Percentiles rank a stretch among this genome's conserved stretches.
Conservation (phyloP, 2,113 vertebrate species). For the Porphyrio hochstetteri region DNA sequence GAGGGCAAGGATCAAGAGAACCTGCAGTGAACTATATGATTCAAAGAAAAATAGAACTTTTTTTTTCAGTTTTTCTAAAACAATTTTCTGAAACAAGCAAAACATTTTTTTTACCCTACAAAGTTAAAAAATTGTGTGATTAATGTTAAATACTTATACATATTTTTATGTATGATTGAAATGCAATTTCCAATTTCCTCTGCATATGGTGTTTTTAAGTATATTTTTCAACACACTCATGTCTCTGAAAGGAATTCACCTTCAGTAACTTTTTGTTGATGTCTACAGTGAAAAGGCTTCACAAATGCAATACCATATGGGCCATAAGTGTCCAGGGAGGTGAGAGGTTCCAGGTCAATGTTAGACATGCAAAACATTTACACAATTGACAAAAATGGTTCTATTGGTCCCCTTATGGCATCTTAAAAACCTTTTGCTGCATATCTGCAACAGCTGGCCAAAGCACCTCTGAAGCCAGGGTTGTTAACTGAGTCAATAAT, state of each 20-base stretch:
- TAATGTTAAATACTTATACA: not conserved
- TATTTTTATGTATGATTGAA: not conserved
- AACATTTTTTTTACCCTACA: not conserved
- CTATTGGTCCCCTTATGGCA: not conserved
- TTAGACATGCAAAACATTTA: not conserved
- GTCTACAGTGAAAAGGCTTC: not conserved
- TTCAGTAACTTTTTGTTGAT: not conserved
- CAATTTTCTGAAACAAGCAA: not conserved
- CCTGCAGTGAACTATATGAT: not conserved
- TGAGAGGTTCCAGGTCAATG: not conserved
- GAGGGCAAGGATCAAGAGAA: not conserved
- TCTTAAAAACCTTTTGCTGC: not conserved
- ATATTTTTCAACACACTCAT: not conserved
- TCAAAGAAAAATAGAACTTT: not conserved
- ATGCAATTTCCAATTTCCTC: not conserved
- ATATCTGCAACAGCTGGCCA: not conserved
- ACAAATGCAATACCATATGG: not conserved
- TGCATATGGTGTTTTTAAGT: not conserved
- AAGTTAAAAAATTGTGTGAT: not conserved
- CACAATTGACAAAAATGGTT: not conserved
- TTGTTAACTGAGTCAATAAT: conserved; percentile 45
- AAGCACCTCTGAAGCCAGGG: conserved; percentile 1
- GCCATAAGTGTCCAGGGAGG: not conserved
- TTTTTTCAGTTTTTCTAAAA: not conserved
- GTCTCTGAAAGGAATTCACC: not conserved